phyloP scores from a whole-genome alignment of 2,113 vertebrate species.

The Triplophysa siluroides region DNA sequence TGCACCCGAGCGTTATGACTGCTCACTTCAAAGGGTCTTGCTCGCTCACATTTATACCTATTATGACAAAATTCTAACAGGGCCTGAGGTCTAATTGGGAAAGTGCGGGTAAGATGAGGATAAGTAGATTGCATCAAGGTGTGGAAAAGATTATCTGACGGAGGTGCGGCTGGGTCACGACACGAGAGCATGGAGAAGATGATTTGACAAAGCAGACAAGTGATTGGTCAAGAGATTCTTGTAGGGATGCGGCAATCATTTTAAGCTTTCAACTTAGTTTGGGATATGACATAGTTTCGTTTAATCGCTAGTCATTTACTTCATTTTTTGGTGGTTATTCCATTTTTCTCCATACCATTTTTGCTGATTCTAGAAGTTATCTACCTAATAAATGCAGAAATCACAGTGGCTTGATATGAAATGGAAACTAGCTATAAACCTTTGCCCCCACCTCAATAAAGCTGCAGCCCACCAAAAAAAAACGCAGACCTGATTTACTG shows the following conservation, averaged over 20 bases:
- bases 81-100: conserved; percentile 37
- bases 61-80: conserved; percentile 30
- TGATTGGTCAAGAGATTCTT: too few species aligned
- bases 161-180: conserved; percentile 9
- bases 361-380: background rate
- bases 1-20: background rate
- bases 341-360: background rate
- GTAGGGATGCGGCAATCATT: too few species aligned
- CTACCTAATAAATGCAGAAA: background rate
- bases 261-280: too few species aligned
- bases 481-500: background rate
- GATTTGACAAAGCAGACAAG: background rate
- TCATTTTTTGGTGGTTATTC: background rate
- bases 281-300: too few species aligned
- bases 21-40: conserved; percentile 42
- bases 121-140: conserved; percentile 45
- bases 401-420: background rate
- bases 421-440: conserved; percentile 13
- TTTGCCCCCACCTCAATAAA: background rate
- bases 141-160: conserved; percentile 18
- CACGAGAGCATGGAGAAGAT: conserved; percentile 1
- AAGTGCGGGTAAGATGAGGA: conserved; percentile 30
- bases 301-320: background rate
- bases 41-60: conserved; percentile 35
- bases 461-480: background rate